Evolutionary conservation across 2,113 vertebrate genomes (phyloP).

Genomic region (Echinops telfairi): DNA sequence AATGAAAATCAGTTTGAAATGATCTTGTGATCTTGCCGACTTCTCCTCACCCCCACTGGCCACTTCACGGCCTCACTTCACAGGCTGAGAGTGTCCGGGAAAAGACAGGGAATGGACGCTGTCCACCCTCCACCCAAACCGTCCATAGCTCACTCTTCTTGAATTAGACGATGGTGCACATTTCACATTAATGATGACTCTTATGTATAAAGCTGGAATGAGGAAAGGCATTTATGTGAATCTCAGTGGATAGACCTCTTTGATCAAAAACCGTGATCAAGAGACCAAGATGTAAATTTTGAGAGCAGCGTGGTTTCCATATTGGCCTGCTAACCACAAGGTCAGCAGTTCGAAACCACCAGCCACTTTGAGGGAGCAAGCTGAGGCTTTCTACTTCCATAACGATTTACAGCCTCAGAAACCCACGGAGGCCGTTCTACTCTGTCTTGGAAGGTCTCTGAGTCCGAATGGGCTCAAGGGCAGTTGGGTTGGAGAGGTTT

Average conservation of each 20-base stretch:
- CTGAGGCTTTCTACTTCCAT: too few relatives aligned
- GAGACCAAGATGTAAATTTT: constrained; percentile 10
- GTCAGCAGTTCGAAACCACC: too few relatives aligned
- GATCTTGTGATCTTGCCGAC: not conserved
- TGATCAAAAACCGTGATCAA: constrained; percentile 10
- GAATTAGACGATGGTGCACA: not conserved
- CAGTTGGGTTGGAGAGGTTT: too few relatives aligned
- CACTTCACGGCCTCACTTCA: not conserved
- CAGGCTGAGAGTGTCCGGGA: not conserved
- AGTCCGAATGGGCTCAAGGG: too few relatives aligned
- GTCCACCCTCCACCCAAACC: not conserved
- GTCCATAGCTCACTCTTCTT: not conserved
- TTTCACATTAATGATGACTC: constrained; percentile 12
- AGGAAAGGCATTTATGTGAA: not conserved
- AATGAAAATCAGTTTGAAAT: not conserved
- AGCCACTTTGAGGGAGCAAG: too few relatives aligned
- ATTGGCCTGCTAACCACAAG: too few relatives aligned
- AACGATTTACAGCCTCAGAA: too few relatives aligned
- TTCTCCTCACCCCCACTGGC: rapidly evolving
- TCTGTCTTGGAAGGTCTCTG: too few relatives aligned
- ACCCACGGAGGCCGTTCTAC: too few relatives aligned
- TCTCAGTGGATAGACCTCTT: not conserved
- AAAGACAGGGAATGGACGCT: not conserved
- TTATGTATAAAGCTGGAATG: constrained; percentile 6
- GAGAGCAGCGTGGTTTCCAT: not conserved